phyloP scores from a whole-genome alignment of 1,140 invertebrate species.

The Eupristina koningsbergeri region DNA sequence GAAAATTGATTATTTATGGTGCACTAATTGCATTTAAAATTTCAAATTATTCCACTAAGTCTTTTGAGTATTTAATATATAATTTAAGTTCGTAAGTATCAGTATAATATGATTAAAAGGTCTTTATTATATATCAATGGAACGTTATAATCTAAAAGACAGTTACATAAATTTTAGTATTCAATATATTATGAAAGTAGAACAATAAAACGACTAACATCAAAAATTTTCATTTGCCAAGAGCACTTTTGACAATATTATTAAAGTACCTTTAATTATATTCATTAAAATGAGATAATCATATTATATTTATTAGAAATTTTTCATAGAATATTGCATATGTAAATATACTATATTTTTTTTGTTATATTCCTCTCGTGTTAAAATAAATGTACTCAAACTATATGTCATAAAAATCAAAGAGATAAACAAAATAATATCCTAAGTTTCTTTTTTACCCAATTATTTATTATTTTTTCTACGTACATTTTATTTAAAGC shows the following conservation, averaged over 20 bases:
- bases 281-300: no score
- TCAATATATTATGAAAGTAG: no score
- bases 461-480: neutral
- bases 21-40: neutral
- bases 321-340: neutral
- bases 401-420: neutral
- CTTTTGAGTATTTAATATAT: neutral
- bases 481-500: neutral
- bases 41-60: neutral
- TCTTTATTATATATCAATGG: neutral
- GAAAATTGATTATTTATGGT: no score
- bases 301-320: neutral
- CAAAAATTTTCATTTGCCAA: no score
- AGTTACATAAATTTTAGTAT: no score
- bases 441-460: neutral
- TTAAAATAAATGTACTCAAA: neutral
- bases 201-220: no score
- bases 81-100: neutral
- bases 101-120: neutral
- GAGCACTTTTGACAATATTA: no score
- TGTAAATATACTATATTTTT: neutral
- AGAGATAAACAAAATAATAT: neutral
- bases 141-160: no score
- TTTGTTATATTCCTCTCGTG: neutral
- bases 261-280: no score